These are phyloP conservation scores for Drosophila phalerata DNA, from an alignment of 2,888 invertebrate species.

Conservation along the genomic window DNA sequence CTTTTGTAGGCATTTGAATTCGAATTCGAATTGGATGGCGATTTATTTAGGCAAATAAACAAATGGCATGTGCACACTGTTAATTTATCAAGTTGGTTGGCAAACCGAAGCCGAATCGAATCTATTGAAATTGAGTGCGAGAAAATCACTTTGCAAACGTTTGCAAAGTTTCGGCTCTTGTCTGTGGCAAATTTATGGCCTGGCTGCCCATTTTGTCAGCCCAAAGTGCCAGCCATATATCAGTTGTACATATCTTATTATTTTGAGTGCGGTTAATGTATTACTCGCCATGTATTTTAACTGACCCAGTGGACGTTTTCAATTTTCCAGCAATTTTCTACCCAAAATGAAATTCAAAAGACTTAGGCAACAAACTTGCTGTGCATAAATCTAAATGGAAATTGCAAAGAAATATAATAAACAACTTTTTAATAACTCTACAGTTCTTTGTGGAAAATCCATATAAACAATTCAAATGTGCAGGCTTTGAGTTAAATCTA, in stretches of 20 bases:
- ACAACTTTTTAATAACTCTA: not conserved
- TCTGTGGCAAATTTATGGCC: constrained; percentile 70
- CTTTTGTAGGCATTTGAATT: constrained; percentile 62
- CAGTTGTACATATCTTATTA: constrained; percentile 73
- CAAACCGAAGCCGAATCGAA: constrained; percentile 5
- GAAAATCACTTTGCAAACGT: constrained; percentile 74
- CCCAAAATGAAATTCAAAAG: constrained; percentile 25
- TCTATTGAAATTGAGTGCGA: constrained; percentile 75
- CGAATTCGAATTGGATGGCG: constrained; percentile 63
- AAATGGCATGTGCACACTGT: constrained; percentile 79
- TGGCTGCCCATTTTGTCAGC: constrained; percentile 71
- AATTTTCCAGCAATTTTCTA: constrained; percentile 30
- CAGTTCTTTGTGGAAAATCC: not conserved
- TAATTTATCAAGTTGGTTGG: constrained; percentile 75
- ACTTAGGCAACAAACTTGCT: constrained; percentile 40
- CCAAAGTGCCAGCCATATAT: constrained; percentile 74
- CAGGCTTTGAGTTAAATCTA: not conserved
- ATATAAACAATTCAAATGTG: not conserved
- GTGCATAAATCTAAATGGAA: constrained; percentile 3
- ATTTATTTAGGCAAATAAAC: constrained; percentile 79
- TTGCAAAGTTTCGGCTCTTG: constrained; percentile 39
- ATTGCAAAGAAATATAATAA: not conserved
- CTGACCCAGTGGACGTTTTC: constrained; percentile 62
- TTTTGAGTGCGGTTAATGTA: constrained; percentile 52
- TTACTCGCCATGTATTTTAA: constrained; percentile 60